These are phyloP conservation scores for Gortyna flavago DNA, from an alignment of 2,888 invertebrate genomes.

Conservation along the genomic window DNA sequence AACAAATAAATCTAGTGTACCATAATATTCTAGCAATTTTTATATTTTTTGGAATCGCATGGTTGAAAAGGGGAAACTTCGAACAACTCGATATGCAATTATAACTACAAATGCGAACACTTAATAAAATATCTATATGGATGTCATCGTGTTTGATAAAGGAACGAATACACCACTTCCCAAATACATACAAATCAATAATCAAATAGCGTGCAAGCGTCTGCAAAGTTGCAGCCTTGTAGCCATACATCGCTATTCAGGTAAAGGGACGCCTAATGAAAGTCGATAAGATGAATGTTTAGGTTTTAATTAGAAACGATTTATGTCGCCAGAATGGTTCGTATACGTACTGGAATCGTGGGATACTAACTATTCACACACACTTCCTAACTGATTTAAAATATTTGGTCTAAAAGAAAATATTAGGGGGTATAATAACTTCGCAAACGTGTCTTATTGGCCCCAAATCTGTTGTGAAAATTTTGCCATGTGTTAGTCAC, in stretches of 20 bases:
- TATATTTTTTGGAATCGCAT: no score
- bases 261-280: constrained; percentile 81
- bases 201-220: constrained; percentile 52
- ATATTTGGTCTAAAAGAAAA: background rate
- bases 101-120: background rate
- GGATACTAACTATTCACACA: background rate
- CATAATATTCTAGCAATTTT: background rate
- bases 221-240: constrained; percentile 74
- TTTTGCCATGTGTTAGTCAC: background rate
- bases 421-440: background rate
- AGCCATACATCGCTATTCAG: constrained; percentile 76
- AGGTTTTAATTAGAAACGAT: constrained; percentile 82
- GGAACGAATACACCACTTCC: background rate
- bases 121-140: background rate
- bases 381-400: background rate
- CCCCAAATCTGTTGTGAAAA: constrained; percentile 2
- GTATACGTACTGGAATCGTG: constrained; percentile 1
- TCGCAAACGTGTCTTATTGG: background rate
- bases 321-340: constrained; percentile 73
- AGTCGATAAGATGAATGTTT: constrained; percentile 83
- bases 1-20: background rate
- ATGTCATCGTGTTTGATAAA: background rate
- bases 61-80: background rate
- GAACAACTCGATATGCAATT: background rate
- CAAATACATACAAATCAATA: constrained; percentile 22